Percentiles rank a stretch among this genome's conserved stretches.
Evolutionary conservation across 2,797 vertebrate genomes (phyloP).

Genomic region (Oryzias dopingdopingensis): DNA sequence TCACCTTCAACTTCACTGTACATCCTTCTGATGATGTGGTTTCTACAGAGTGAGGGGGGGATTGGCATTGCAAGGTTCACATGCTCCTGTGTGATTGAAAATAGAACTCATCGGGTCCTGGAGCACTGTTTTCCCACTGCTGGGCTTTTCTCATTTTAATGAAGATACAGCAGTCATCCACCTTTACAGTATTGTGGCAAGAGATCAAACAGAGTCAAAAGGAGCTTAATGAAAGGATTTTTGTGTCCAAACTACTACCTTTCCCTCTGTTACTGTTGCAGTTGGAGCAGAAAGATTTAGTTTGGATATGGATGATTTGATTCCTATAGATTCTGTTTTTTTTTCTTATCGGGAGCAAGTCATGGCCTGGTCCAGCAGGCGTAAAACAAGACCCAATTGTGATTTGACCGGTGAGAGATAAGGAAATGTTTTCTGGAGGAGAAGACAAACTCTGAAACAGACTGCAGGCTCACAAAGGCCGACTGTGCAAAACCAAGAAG

Average conservation of each 20-base stretch:
- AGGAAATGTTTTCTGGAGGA: slow-evolving; percentile 61
- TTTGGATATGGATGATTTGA: slow-evolving; percentile 74
- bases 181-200: slow-evolving; percentile 61
- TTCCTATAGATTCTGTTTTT: slow-evolving; percentile 54
- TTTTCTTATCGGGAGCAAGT: slow-evolving; percentile 47
- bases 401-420: slow-evolving; percentile 74
- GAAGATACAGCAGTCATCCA: slow-evolving; percentile 40
- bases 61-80: slow-evolving; percentile 57
- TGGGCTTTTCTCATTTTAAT: slow-evolving; percentile 28
- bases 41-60: slow-evolving; percentile 27
- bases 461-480: slow-evolving; percentile 60
- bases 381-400: slow-evolving; percentile 52
- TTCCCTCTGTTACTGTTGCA: slow-evolving; percentile 54
- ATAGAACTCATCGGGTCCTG: slow-evolving; percentile 38
- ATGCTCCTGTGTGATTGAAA: slow-evolving; percentile 57
- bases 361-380: slow-evolving; percentile 53
- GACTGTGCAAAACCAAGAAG: slow-evolving; percentile 32
- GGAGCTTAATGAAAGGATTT: slow-evolving; percentile 53
- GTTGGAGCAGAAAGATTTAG: slow-evolving; percentile 63
- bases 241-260: slow-evolving; percentile 59
- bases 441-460: slow-evolving; percentile 60
- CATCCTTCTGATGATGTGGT: slow-evolving; percentile 22
- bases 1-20: slow-evolving; percentile 40
- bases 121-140: slow-evolving; percentile 35
- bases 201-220: slow-evolving; percentile 76